These are phyloP conservation scores for Phainopepla nitens DNA, from an alignment of 2,113 vertebrate species.

Conservation along the genomic window DNA sequence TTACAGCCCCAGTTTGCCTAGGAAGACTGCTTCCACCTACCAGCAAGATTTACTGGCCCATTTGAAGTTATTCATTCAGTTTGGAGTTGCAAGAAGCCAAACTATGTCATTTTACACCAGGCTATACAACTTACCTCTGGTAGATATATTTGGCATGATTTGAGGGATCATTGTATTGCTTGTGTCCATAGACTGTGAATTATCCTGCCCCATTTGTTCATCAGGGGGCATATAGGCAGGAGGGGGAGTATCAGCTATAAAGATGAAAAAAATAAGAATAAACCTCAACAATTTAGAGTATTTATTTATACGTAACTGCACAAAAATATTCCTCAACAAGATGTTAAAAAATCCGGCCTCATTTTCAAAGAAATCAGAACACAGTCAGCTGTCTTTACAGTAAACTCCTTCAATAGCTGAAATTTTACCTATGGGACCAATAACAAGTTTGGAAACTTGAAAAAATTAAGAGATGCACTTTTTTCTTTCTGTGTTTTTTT, in stretches of 20 bases:
- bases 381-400: neutral
- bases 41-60: neutral
- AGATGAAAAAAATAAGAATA: neutral
- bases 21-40: neutral
- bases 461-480: neutral
- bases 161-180: slow-evolving; percentile 86
- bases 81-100: neutral
- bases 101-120: neutral
- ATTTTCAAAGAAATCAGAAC: slow-evolving; percentile 1
- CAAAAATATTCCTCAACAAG: neutral
- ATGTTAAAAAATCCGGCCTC: neutral
- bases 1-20: neutral
- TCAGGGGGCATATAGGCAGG: slow-evolving; percentile 98
- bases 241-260: slow-evolving; percentile 93
- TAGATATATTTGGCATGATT: slow-evolving; percentile 83
- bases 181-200: slow-evolving; percentile 93
- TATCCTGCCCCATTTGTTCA: slow-evolving; percentile 92
- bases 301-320: neutral
- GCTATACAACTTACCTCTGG: slow-evolving; percentile 78
- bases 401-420: neutral
- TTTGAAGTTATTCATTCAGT: neutral
- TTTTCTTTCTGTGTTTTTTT: neutral
- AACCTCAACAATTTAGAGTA: neutral
- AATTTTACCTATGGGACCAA: neutral
- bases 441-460: neutral